Conservation (phyloP, 2,797 vertebrate genomes). For the Anolis apletophallus region DNA sequence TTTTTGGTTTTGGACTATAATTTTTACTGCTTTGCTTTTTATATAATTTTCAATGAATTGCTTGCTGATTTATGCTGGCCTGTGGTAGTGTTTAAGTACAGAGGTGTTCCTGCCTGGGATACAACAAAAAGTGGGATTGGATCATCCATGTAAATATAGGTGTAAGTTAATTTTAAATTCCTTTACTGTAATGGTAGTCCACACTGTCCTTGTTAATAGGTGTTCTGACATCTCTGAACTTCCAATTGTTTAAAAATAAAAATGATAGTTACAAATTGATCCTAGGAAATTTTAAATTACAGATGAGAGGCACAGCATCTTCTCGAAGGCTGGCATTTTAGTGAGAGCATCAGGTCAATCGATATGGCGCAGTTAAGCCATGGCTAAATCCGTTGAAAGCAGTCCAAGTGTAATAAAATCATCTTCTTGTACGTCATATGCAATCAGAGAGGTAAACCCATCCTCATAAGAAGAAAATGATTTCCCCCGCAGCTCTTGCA, state of each 20-base stretch:
- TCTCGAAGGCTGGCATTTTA: not conserved
- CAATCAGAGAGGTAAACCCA: not conserved
- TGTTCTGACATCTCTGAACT: not conserved
- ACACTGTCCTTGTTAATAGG: not conserved
- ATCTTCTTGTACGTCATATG: conserved; percentile 18
- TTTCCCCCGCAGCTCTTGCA: conserved; percentile 26
- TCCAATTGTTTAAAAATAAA: not conserved
- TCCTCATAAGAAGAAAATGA: conserved; percentile 36
- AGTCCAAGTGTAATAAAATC: conserved; percentile 50
- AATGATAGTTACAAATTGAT: not conserved
- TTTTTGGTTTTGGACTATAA: too few relatives aligned
- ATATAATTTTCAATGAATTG: too few relatives aligned
- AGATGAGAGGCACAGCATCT: not conserved
- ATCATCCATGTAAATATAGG: too few relatives aligned
- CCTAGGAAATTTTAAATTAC: too few relatives aligned
- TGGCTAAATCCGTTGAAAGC: not conserved
- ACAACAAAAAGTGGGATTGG: too few relatives aligned
- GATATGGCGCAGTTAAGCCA: not conserved
- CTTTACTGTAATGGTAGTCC: not conserved
- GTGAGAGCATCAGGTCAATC: too few relatives aligned
- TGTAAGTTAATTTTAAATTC: not conserved
- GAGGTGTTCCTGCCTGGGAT: too few relatives aligned
- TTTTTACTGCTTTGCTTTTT: too few relatives aligned
- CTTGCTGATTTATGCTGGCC: too few relatives aligned
- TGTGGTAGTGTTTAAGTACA: too few relatives aligned